Conservation (phyloP, 2,113 vertebrate species). For the Phaetusa simplex region DNA sequence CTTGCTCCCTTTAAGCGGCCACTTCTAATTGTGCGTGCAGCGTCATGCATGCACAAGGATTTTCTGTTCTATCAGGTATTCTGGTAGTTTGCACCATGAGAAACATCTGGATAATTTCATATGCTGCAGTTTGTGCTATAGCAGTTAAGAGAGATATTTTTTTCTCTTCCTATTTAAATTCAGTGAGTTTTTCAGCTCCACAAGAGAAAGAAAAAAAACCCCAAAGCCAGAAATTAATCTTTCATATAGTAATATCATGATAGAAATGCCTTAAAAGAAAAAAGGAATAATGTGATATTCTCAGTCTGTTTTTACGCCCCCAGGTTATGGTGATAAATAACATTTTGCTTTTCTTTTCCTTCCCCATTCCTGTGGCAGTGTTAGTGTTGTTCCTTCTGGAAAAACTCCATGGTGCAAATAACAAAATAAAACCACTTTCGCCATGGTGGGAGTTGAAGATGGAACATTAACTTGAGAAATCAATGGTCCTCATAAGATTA, state of each 20-base stretch:
- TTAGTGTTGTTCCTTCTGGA: not conserved
- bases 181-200: not conserved
- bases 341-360: not conserved
- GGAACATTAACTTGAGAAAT: slow-evolving; percentile 8
- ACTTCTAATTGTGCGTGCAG: not conserved
- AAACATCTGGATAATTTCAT: not conserved
- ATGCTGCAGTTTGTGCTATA: not conserved
- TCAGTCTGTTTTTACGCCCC: not conserved
- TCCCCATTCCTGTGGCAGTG: not conserved
- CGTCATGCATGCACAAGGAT: not conserved
- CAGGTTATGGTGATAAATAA: not conserved
- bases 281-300: not conserved
- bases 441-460: not conserved
- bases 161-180: slow-evolving; percentile 1
- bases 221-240: slow-evolving; percentile 11
- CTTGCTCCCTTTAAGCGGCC: not conserved
- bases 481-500: slow-evolving; percentile 1
- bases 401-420: not conserved
- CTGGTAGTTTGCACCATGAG: not conserved
- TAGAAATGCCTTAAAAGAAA: slow-evolving; percentile 9
- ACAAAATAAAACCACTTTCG: not conserved
- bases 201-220: not conserved
- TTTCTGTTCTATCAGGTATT: not conserved
- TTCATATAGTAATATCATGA: not conserved
- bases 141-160: not conserved